phyloP scores from a whole-genome alignment of 1,140 invertebrate species.

The Diabrotica undecimpunctata region DNA sequence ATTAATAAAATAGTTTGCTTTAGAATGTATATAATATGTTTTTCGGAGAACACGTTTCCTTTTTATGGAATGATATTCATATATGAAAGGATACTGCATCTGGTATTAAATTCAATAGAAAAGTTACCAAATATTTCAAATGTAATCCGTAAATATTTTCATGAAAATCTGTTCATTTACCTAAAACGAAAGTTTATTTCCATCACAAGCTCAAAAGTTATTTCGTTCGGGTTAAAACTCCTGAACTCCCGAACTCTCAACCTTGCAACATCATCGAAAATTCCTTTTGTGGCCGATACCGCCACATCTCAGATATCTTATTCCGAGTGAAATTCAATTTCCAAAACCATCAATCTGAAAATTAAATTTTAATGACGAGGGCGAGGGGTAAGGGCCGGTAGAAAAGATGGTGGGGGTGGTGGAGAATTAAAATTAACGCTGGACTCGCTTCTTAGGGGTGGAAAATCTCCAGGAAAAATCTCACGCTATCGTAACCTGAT shows the following conservation, averaged over 20 bases:
- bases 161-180: no score
- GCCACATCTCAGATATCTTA: conserved; percentile 9
- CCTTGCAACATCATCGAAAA: conserved; percentile 5
- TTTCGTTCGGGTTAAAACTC: no score
- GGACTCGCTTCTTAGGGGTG: not conserved
- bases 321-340: conserved; percentile 11
- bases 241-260: not conserved
- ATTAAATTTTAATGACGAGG: conserved; percentile 8
- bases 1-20: no score
- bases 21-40: no score
- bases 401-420: not conserved
- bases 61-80: no score
- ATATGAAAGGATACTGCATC: no score
- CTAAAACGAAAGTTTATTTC: no score
- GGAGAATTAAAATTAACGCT: conserved; percentile 12
- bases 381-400: not conserved
- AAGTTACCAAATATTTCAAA: no score
- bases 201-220: no score
- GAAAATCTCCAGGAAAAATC: conserved; percentile 11
- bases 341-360: conserved; percentile 12
- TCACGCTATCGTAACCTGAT: conserved; percentile 23
- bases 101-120: no score
- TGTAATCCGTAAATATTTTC: no score
- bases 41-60: no score
- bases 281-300: not conserved